Conservation (phyloP, 1,140 invertebrate genomes). For the Meloidogyne exigua region DNA sequence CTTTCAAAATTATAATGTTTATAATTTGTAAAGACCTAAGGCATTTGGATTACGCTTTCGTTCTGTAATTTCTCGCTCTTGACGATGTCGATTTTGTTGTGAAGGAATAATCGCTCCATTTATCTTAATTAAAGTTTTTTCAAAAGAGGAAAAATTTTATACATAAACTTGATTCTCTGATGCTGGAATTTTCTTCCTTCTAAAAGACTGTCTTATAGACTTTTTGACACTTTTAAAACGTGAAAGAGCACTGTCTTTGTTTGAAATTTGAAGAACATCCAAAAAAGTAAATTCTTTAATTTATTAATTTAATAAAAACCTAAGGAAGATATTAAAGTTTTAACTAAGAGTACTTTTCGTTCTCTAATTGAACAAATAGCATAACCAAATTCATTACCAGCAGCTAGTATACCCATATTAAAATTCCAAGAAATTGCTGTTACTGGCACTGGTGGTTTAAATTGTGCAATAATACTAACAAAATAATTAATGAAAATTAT, state of each 20-base stretch:
- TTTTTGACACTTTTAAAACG: constrained; percentile 47
- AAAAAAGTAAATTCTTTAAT: background rate
- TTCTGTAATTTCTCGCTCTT: constrained; percentile 36
- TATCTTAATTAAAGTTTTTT: background rate
- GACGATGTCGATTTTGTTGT: constrained; percentile 25
- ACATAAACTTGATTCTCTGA: background rate
- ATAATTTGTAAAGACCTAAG: background rate
- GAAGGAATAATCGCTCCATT: background rate
- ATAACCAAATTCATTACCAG: constrained; percentile 46
- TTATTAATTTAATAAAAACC: background rate
- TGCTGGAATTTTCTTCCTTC: constrained; percentile 25
- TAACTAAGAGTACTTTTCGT: constrained; percentile 27
- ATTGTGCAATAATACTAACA: constrained; percentile 27
- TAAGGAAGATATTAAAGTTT: constrained; percentile 30
- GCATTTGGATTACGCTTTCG: constrained; percentile 34
- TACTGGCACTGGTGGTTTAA: constrained; percentile 36
- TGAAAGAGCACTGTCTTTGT: constrained; percentile 38
- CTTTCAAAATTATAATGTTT: background rate
- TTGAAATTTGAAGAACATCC: constrained; percentile 42
- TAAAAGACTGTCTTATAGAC: constrained; percentile 42
- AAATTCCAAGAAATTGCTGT: constrained; percentile 36
- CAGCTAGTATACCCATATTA: constrained; percentile 21
- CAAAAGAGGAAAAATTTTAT: background rate
- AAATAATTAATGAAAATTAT: background rate
- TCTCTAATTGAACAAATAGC: constrained; percentile 24